These are phyloP conservation scores for Unio delphinus DNA, from an alignment of 2,888 invertebrate genomes.

Conservation along the genomic window DNA sequence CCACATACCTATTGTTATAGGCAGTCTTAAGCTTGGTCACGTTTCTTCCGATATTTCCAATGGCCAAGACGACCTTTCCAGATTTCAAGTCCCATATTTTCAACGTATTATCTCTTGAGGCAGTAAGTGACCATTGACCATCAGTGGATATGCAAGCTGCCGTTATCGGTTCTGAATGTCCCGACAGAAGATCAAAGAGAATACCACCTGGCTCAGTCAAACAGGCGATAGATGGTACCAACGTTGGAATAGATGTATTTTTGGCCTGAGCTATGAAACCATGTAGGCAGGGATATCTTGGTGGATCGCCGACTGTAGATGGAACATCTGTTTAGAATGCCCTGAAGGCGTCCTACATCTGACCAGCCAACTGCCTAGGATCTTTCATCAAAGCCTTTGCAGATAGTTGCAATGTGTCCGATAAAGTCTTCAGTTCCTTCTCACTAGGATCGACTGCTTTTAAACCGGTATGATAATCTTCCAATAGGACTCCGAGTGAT, in stretches of 20 bases:
- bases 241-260: conserved; percentile 53
- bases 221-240: conserved; percentile 65
- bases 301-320: conserved; percentile 61
- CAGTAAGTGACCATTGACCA: conserved; percentile 60
- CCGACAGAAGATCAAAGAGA: conserved; percentile 64
- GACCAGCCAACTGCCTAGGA: conserved; percentile 86
- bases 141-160: conserved; percentile 63
- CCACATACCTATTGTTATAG: conserved; percentile 45
- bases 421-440: conserved; percentile 74
- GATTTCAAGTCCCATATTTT: conserved; percentile 67
- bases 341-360: conserved; percentile 74
- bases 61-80: conserved; percentile 60
- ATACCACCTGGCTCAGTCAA: conserved; percentile 66
- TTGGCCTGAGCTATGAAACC: conserved; percentile 54
- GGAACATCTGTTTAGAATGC: conserved; percentile 64
- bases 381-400: conserved; percentile 84
- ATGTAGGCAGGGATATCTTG: conserved; percentile 61
- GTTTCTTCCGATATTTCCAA: conserved; percentile 57
- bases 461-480: conserved; percentile 79
- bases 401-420: conserved; percentile 81
- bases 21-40: conserved; percentile 53
- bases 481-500: conserved; percentile 82
- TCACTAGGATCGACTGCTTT: conserved; percentile 56
- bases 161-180: conserved; percentile 65
- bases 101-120: conserved; percentile 65